Base-by-base conservation (phyloP, 2,888 invertebrate genomes). In the Ditylenchus weischeri region DNA sequence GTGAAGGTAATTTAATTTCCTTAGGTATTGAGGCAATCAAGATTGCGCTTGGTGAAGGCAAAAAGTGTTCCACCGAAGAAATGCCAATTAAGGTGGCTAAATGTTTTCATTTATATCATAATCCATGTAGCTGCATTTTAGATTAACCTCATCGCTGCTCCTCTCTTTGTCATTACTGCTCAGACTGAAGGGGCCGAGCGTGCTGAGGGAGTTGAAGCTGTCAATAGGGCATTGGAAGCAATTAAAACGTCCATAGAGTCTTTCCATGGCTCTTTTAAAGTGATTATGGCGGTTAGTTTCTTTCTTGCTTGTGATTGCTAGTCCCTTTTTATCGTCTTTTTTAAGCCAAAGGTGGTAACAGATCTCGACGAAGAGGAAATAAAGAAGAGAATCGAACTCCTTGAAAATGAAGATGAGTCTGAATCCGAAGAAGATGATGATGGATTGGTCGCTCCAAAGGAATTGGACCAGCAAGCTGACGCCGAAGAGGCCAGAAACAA, bases 121-220 rank as follows among this genome's bases (percentile, higher is more conserved):
- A 29, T 4, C 29, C 21, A 21, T 23, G 36, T 36, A 48, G 21
- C 23, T 67, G 49, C 15, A 15, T 62, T 75, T 36, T 78, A 87
- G 88, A 98, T 98, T 78, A 96, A 98, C 86, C 87, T 98, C 75
- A 98, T 98, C 83, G 98, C 98, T 7, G 96, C 98, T 47, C 98
- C 98, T 64, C 87, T 94, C 77, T 98, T 94, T 86, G 95, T 98
- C 69, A 93, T 99, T 19, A 68, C 96, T 19, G 95, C 96, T 57
- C 92, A 94, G 38, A 98, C 98, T 0, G 43, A 43, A 15, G 43
- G 43, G 15, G 91, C 96, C 36, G 98, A 99, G 84, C 91, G 93
- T 83, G 88, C 89, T 60, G 93, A 94, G 78, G 96, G 96, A 2
- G 86, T 98, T 54, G 90, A 90, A 85, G 90, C 91, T 8, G 85